Base-by-base conservation (phyloP, 2,797 vertebrate genomes). In the Phaenicophaeus curvirostris region DNA sequence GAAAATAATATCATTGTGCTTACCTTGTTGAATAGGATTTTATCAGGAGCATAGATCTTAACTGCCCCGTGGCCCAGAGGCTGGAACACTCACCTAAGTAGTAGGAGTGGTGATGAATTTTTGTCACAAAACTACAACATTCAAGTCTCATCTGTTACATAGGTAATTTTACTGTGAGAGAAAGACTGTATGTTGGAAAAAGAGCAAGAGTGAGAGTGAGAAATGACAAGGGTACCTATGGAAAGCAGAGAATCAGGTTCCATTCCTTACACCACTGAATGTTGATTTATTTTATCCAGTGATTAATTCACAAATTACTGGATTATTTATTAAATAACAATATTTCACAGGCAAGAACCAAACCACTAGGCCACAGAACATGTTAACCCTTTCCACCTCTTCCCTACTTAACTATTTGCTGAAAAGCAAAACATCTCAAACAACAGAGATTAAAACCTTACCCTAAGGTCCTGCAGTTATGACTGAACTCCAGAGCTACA, bases 251-350 rank as follows among this genome's bases (percentile, higher is more conserved):
- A 63, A 69, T 19, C 2, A 1, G 8, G 15, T 69, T 91, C 48
- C 3, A 0, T 48, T 85, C 58, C 39, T 89, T 54, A 74, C 21
- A 35, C 23, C 41, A 68, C 33, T 42, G 46, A 78, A 81, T 0
- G 3, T 0, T 94, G 69, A 75, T 80, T 90, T 94, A 73, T 91
- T 95, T 94, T 86, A 69, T 78, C 62, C 74, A 82, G 68, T 58
- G 90, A 91, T 62, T 92, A 68, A 72, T 75, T 93, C 2, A 89
- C 41, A 3, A 83, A 68, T 89, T 2, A 1, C 41, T 91, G 44
- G 48, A 51, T 87, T 91, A 85, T 90, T 89, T 59, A 58, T 72
- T 50, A 84, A 87, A 87, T 68, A 85, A 80, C 46, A 63, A 16
- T 31, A 51, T 57, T 91, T 87, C 11, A 63, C 16, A 89, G 58